Evolutionary conservation across 1,140 invertebrate genomes (phyloP).

Genomic region (Drosophila kepulauana): DNA sequence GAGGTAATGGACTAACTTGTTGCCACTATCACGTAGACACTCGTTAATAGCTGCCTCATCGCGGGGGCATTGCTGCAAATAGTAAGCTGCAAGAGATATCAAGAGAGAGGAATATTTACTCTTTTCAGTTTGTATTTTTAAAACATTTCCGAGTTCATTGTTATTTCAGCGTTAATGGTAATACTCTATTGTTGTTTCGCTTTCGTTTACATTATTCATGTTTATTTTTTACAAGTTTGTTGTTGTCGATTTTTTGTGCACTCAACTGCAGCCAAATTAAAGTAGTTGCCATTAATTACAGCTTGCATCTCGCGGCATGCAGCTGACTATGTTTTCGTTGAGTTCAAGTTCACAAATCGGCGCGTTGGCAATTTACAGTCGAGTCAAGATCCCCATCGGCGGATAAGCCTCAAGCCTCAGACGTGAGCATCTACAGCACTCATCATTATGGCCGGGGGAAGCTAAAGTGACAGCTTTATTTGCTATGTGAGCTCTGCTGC

Average conservation of each 20-base stretch:
- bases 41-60: constrained; percentile 89
- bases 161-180: constrained; percentile 5
- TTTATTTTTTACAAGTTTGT: constrained; percentile 37
- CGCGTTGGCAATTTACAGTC: constrained; percentile 4
- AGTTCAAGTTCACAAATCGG: constrained; percentile 64
- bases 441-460: background rate
- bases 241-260: constrained; percentile 35
- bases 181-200: constrained; percentile 17
- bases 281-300: constrained; percentile 31
- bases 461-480: constrained; percentile 22
- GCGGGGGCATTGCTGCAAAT: constrained; percentile 89
- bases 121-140: background rate
- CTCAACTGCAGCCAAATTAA: constrained; percentile 50
- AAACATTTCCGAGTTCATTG: constrained; percentile 43
- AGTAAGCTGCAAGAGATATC: constrained; percentile 85
- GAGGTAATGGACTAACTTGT: constrained; percentile 89
- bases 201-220: constrained; percentile 8
- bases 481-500: background rate
- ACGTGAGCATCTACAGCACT: constrained; percentile 17
- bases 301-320: constrained; percentile 5
- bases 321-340: constrained; percentile 18
- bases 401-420: constrained; percentile 14
- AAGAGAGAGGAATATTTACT: background rate
- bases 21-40: constrained; percentile 90
- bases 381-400: constrained; percentile 35